A percentile compares a stretch with the other conserved stretches of the same genome.
Conservation (phyloP, 2,113 vertebrate genomes). For the Drymodes brunneopygia region DNA sequence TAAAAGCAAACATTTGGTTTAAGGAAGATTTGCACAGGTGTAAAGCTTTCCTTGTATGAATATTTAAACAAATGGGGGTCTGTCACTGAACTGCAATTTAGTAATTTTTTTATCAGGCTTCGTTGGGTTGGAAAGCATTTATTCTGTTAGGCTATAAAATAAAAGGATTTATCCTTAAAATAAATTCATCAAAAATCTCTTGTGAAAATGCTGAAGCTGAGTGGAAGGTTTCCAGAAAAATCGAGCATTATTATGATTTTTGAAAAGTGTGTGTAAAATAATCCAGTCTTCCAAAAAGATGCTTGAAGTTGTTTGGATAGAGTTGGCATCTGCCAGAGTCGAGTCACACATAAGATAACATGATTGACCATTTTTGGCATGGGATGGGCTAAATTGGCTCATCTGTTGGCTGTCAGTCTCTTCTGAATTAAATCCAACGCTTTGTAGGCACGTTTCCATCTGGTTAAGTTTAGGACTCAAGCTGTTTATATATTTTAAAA, state of each 20-base stretch:
- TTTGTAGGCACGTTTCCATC: conserved; percentile 80
- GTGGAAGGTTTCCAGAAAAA: conserved; percentile 40
- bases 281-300: conserved; percentile 47
- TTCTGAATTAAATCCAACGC: conserved; percentile 72
- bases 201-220: conserved; percentile 18
- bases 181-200: conserved; percentile 33
- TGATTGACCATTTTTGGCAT: conserved; percentile 78
- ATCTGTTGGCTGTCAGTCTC: conserved; percentile 73
- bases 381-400: conserved; percentile 72
- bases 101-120: neutral
- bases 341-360: conserved; percentile 73
- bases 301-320: conserved; percentile 56
- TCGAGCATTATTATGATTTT: conserved; percentile 3
- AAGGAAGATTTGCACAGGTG: conserved; percentile 35
- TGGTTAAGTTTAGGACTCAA: conserved; percentile 81
- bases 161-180: neutral
- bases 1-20: neutral
- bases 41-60: conserved; percentile 22
- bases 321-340: conserved; percentile 63
- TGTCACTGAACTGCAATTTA: neutral
- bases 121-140: neutral
- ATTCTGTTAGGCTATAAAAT: neutral
- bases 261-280: conserved; percentile 34
- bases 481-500: conserved; percentile 68
- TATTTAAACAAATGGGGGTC: neutral